These are phyloP conservation scores for Danio kyathit DNA, from an alignment of 2,797 vertebrate species.

Conservation along the genomic window DNA sequence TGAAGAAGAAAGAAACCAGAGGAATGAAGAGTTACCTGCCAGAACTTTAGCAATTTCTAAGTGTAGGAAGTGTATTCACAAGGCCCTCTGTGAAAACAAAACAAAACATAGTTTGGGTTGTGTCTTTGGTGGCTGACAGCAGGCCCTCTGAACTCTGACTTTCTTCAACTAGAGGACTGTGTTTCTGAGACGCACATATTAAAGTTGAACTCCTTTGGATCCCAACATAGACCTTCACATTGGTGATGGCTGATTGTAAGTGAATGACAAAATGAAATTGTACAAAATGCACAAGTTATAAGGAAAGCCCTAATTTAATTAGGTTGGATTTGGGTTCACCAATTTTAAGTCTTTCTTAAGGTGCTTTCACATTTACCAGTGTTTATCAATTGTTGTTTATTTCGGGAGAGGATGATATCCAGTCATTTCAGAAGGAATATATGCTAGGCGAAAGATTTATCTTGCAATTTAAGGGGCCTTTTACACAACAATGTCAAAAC, in stretches of 20 bases:
- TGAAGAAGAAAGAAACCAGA: slow-evolving; percentile 65
- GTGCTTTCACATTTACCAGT: slow-evolving; percentile 6
- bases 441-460: neutral
- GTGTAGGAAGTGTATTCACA: neutral
- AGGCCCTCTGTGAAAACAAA: neutral
- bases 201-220: neutral
- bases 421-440: neutral
- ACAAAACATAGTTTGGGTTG: neutral
- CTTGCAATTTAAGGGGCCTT: neutral
- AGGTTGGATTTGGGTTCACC: neutral
- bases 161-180: slow-evolving; percentile 1
- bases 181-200: slow-evolving; percentile 11
- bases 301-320: neutral
- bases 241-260: neutral
- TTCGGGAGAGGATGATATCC: neutral
- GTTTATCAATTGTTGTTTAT: neutral
- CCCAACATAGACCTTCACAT: neutral
- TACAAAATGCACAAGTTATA: neutral
- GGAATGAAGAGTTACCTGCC: slow-evolving; percentile 34
- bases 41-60: neutral
- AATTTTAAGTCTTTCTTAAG: neutral
- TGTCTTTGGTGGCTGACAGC: neutral
- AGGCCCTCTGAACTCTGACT: slow-evolving; percentile 14
- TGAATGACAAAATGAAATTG: neutral
- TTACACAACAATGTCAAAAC: no score